Evolutionary conservation across 2,113 vertebrate genomes (phyloP).

Genomic region (Myotis lucifugus): DNA sequence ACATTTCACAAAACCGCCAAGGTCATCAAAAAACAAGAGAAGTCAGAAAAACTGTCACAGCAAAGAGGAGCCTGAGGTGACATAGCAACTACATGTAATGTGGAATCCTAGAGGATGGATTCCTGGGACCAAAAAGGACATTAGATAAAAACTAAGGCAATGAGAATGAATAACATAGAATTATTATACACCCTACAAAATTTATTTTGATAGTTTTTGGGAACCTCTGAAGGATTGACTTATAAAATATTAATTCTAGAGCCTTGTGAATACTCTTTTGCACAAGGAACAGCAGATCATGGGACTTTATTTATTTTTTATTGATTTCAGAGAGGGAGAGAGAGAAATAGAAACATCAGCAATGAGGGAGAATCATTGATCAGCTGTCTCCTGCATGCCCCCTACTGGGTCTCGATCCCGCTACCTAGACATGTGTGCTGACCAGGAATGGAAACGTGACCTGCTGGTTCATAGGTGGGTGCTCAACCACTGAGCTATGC

Average conservation of each 20-base stretch:
- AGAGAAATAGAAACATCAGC: too few relatives aligned
- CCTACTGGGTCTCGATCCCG: too few relatives aligned
- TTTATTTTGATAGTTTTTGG: neutral
- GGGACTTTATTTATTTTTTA: too few relatives aligned
- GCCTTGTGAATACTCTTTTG: neutral
- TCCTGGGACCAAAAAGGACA: neutral
- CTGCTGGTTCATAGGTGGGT: too few relatives aligned
- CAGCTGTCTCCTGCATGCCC: too few relatives aligned
- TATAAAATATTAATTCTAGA: neutral
- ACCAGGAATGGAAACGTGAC: too few relatives aligned
- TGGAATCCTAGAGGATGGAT: neutral
- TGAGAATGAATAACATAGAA: neutral
- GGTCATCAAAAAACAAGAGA: neutral
- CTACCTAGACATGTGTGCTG: too few relatives aligned
- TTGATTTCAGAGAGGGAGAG: too few relatives aligned
- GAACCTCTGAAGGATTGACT: neutral
- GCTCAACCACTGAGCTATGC: too few relatives aligned
- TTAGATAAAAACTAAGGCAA: neutral
- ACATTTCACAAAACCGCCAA: neutral
- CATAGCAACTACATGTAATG: neutral
- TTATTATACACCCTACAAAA: neutral
- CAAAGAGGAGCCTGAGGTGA: neutral
- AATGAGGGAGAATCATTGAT: too few relatives aligned
- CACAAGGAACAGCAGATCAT: neutral
- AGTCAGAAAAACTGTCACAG: neutral